A percentile compares a stretch with the other conserved stretches of the same genome.
These are phyloP conservation scores for Heliopora coerulea DNA, from an alignment of 92 coral and sea anemone species.

Conservation along the genomic window DNA sequence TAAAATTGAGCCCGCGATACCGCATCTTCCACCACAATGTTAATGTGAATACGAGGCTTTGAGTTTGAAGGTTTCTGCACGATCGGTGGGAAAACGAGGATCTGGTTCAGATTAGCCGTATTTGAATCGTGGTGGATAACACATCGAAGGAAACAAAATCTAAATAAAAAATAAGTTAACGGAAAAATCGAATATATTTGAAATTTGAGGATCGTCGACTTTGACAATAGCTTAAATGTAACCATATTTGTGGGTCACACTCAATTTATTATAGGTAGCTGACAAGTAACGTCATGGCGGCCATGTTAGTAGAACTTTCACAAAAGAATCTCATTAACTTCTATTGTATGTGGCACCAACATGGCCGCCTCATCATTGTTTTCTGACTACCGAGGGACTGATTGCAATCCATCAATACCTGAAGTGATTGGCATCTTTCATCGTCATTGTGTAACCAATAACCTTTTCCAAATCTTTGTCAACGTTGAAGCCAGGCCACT, in stretches of 20 bases:
- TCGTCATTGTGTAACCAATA: constrained; percentile 5
- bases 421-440: constrained; percentile 7
- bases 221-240: too few species aligned
- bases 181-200: not conserved
- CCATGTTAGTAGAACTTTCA: too few species aligned
- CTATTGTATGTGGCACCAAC: too few species aligned
- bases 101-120: constrained; percentile 51
- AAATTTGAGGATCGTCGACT: too few species aligned
- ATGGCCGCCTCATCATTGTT: too few species aligned
- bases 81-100: constrained; percentile 78
- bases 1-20: constrained; percentile 86
- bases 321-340: too few species aligned
- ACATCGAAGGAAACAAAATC: constrained; percentile 73
- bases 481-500: constrained; percentile 5
- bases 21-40: constrained; percentile 83
- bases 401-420: not conserved
- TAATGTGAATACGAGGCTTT: constrained; percentile 54
- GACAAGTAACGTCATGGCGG: too few species aligned
- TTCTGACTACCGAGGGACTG: too few species aligned
- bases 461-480: not conserved
- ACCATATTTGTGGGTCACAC: too few species aligned
- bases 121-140: constrained; percentile 20
- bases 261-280: too few species aligned
- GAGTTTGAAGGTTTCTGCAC: constrained; percentile 43
- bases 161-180: constrained; percentile 27